Base-by-base conservation (phyloP, 1,140 invertebrate species). In the Hyles euphorbiae region DNA sequence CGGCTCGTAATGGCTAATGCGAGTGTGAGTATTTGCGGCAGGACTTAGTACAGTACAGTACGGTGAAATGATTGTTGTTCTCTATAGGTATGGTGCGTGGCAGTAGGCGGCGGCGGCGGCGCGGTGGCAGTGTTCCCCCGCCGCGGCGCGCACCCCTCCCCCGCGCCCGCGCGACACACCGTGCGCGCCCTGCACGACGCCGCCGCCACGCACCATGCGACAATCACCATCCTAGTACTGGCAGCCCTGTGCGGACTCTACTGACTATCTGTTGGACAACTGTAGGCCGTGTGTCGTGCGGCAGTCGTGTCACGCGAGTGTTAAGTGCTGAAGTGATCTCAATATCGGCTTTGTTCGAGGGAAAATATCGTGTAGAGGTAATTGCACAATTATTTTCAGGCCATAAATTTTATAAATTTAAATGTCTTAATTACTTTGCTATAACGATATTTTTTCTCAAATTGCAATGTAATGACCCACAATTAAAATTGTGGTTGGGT, bases 61-160 rank as follows among this genome's bases (percentile, higher is more conserved):
- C 5, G 4, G 36, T 40, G 36, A 5, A 40, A 8, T 8, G 5
- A 40, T 5, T 5, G 36, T 40, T 40, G 4, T 40, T 5, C 8
- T 40, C 36, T 1, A 0, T 45, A 65, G 63, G 75, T 80, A 11
- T 80, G 81, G 81, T 86, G 83, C 56, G 75, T 83, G 32, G 83
- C 76, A 33, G 72, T 68, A 0, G 61, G 74, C 1, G 36, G 68
- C 0, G 60, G 32, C 0, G 70, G 74, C 0, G 80, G 78, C 2
- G 76, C 81, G 2, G 81, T 84, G 34, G 81, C 81, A 0, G 81
- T 83, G 54, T 86, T 86, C 65, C 81, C 81, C 5, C 67, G 74
- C 5, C 65, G 73, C 36, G 61, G 67, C 10, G 51, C 72, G n/a
- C 60, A 60, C 22, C 60, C 74, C 3, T 72, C 82, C 7, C 78